Evolutionary conservation across 2,888 invertebrate species (phyloP).

Genomic region (Plagodis dolabraria): DNA sequence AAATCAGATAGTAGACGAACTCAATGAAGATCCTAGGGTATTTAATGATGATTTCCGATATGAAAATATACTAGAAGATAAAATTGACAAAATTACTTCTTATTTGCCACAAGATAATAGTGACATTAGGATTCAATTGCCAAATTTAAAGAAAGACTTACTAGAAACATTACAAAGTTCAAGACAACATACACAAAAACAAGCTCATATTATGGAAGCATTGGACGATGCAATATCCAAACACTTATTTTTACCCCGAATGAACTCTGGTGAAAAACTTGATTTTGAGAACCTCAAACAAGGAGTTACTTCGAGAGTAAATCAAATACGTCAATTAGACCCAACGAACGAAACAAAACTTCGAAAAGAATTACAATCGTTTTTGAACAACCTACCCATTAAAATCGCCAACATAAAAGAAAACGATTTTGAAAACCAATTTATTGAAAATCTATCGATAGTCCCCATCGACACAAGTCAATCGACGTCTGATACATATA

Average conservation of each 20-base stretch:
- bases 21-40: background rate
- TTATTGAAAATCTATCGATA: constrained; percentile 19
- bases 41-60: background rate
- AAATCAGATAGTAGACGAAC: background rate
- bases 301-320: background rate
- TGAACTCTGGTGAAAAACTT: constrained; percentile 20
- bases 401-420: constrained; percentile 18
- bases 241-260: constrained; percentile 19
- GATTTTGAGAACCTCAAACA: constrained; percentile 7
- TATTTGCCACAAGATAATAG: background rate
- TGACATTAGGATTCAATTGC: background rate
- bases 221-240: background rate
- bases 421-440: constrained; percentile 29
- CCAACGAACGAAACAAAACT: constrained; percentile 20
- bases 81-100: background rate
- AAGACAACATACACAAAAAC: background rate
- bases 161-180: too few relatives aligned
- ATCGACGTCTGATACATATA: constrained; percentile 6
- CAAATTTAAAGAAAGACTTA: too few relatives aligned
- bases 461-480: background rate
- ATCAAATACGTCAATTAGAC: constrained; percentile 13
- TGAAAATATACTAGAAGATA: background rate
- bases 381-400: constrained; percentile 33
- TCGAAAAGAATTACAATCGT: constrained; percentile 17
- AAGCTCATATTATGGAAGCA: background rate